These are phyloP conservation scores for Eupeodes latifasciatus DNA, from an alignment of 2,888 invertebrate genomes.

Conservation along the genomic window DNA sequence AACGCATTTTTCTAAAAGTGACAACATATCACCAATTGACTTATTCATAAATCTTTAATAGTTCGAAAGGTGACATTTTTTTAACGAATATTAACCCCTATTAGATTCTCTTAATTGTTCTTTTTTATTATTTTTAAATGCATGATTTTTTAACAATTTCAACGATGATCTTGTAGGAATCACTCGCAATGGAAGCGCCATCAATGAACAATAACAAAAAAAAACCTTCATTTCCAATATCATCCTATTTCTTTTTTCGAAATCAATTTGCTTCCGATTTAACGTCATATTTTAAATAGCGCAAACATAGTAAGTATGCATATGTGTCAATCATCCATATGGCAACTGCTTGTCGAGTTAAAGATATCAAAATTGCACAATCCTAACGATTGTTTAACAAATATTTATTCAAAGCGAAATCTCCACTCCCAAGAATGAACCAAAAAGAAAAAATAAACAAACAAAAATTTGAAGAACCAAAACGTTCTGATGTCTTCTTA, in stretches of 20 bases:
- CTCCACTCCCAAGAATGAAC: neutral
- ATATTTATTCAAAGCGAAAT: constrained; percentile 32
- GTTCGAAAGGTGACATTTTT: no score
- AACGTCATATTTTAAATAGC: neutral
- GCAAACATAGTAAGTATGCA: constrained; percentile 18
- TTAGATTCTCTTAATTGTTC: no score
- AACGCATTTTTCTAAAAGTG: no score
- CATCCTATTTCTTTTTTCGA: neutral
- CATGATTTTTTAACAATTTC: neutral
- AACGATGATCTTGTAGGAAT: neutral
- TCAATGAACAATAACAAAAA: neutral
- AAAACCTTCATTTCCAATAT: neutral
- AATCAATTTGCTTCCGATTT: constrained; percentile 21
- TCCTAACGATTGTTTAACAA: constrained; percentile 41
- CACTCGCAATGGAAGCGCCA: neutral
- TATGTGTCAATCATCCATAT: constrained; percentile 3
- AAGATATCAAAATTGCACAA: constrained; percentile 51
- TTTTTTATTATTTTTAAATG: no score
- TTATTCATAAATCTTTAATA: no score
- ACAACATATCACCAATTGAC: no score
- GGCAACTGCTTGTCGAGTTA: neutral
- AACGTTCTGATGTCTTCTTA: constrained; percentile 31
- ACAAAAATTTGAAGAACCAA: constrained; percentile 10
- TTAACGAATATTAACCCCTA: no score
- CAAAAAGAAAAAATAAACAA: constrained; percentile 32